phyloP scores from a whole-genome alignment of 2,113 vertebrate species.

The Pseudorasbora parva region DNA sequence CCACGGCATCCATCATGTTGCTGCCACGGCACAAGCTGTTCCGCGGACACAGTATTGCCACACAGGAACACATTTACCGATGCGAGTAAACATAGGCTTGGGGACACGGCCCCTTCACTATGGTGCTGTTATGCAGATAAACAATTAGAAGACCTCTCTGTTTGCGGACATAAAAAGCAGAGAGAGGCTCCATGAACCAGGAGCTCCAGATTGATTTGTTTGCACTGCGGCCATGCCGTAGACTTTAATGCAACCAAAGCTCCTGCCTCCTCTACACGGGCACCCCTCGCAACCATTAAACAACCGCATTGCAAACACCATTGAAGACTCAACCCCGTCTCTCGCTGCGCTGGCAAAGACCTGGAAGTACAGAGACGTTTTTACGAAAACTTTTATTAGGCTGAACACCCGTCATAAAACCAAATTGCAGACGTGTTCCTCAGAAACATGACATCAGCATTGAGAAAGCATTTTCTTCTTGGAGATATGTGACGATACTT shows the following conservation, averaged over 20 bases:
- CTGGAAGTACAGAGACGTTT: slow-evolving; percentile 7
- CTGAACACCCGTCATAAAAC: slow-evolving; percentile 63
- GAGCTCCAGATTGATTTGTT: slow-evolving; percentile 75
- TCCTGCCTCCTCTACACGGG: slow-evolving; percentile 73
- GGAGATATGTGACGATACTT: not conserved
- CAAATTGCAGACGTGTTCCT: slow-evolving; percentile 4
- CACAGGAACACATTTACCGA: slow-evolving; percentile 44
- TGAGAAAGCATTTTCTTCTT: slow-evolving; percentile 27
- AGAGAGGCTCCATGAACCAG: slow-evolving; percentile 69
- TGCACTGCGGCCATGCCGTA: slow-evolving; percentile 62
- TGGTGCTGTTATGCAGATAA: slow-evolving; percentile 57
- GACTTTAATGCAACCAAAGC: slow-evolving; percentile 74
- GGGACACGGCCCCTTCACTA: slow-evolving; percentile 37
- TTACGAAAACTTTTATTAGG: slow-evolving; percentile 65
- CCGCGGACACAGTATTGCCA: not conserved
- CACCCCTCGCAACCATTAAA: slow-evolving; percentile 75
- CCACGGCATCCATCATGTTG: slow-evolving; percentile 11
- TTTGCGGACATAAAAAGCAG: slow-evolving; percentile 71
- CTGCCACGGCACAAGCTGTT: slow-evolving; percentile 33
- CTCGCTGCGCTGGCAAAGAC: not conserved
- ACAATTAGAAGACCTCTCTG: slow-evolving; percentile 64
- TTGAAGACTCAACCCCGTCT: slow-evolving; percentile 32
- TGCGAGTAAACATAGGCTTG: slow-evolving; percentile 48
- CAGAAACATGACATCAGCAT: slow-evolving; percentile 13
- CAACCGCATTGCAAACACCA: slow-evolving; percentile 72